Percentiles rank a stretch among this genome's conserved stretches.
phyloP scores from a whole-genome alignment of 2,888 invertebrate species.

The Acronicta psi region DNA sequence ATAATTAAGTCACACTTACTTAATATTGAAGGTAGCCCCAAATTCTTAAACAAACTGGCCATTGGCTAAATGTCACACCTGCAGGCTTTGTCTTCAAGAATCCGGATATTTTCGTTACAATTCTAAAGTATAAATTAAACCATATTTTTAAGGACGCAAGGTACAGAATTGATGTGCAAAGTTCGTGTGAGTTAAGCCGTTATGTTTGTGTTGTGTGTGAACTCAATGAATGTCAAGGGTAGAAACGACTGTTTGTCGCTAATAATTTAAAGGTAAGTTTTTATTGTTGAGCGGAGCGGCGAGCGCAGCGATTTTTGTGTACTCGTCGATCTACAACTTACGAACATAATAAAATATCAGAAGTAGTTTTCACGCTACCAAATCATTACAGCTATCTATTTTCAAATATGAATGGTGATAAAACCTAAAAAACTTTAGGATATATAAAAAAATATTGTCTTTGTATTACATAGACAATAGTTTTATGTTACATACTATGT shows the following conservation, averaged over 20 bases:
- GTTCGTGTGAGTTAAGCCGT: slow-evolving; percentile 39
- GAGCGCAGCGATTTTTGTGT: background rate
- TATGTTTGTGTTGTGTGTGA: slow-evolving; percentile 38
- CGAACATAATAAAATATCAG: no score
- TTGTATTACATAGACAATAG: no score
- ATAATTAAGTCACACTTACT: slow-evolving; percentile 42
- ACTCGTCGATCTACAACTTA: no score
- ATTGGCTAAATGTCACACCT: slow-evolving; percentile 53
- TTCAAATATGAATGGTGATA: no score
- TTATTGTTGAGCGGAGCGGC: slow-evolving; percentile 24
- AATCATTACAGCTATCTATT: no score
- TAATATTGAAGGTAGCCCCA: slow-evolving; percentile 49
- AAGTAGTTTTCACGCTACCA: no score
- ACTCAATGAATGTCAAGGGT: slow-evolving; percentile 78
- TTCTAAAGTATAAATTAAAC: slow-evolving; percentile 26
- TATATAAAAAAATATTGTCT: no score
- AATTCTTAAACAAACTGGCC: slow-evolving; percentile 51
- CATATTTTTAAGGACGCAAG: slow-evolving; percentile 29
- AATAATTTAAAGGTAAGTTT: slow-evolving; percentile 23
- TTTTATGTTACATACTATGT: no score
- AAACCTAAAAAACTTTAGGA: no score
- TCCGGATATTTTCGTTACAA: slow-evolving; percentile 59
- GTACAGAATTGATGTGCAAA: slow-evolving; percentile 21
- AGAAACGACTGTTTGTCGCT: slow-evolving; percentile 52
- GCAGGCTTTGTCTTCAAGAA: slow-evolving; percentile 50